Conservation (phyloP, 2,888 invertebrate genomes). For the Zygothrica quintamaculata region DNA sequence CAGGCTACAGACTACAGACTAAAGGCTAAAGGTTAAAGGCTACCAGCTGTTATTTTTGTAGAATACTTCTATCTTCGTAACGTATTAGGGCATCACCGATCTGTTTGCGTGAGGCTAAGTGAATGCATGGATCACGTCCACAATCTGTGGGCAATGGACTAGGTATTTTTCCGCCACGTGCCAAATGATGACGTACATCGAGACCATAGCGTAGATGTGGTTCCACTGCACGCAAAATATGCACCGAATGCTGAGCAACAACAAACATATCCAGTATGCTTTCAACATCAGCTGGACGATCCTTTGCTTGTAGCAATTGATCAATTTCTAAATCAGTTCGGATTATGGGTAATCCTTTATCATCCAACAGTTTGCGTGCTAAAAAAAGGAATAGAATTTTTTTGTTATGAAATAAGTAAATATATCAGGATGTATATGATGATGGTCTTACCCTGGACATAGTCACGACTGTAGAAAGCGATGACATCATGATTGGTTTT, state of each 20-base stretch:
- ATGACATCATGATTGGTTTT: conserved; percentile 89
- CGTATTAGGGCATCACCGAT: conserved; percentile 84
- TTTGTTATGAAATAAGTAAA: neutral
- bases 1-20: no score
- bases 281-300: conserved; percentile 82
- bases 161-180: conserved; percentile 54
- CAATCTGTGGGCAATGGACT: conserved; percentile 56
- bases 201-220: conserved; percentile 88
- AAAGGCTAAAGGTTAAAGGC: no score
- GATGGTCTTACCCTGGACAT: conserved; percentile 87
- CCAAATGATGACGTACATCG: conserved; percentile 84
- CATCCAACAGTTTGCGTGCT: conserved; percentile 88
- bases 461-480: conserved; percentile 94
- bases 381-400: neutral
- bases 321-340: conserved; percentile 88
- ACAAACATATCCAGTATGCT: conserved; percentile 90
- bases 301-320: conserved; percentile 82
- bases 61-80: conserved; percentile 83
- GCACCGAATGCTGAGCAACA: conserved; percentile 87
- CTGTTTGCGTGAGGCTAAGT: conserved; percentile 85
- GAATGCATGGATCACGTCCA: conserved; percentile 84
- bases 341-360: conserved; percentile 86
- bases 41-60: no score
- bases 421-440: neutral
- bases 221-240: conserved; percentile 92